phyloP scores from a whole-genome alignment of 2,797 vertebrate genomes.

The Crenuchus spilurus region DNA sequence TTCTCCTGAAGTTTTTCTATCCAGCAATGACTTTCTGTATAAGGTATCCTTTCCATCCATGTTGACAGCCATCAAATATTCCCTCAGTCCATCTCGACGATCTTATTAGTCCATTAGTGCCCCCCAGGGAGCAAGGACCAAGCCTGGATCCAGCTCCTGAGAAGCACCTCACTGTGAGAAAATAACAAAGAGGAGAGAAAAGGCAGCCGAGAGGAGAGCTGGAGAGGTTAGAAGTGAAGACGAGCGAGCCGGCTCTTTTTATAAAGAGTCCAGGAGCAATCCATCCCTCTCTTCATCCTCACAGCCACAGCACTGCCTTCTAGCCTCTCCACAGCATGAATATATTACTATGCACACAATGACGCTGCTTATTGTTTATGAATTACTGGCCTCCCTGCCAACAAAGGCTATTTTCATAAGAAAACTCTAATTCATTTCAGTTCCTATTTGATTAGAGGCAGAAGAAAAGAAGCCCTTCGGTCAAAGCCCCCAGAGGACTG shows the following conservation, averaged over 20 bases:
- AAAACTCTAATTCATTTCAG: constrained; percentile 92
- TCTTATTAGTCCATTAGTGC: constrained; percentile 42
- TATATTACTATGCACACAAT: constrained; percentile 93
- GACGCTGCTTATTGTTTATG: constrained; percentile 92
- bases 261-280: constrained; percentile 55
- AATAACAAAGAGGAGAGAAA: neutral
- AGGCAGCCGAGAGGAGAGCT: neutral
- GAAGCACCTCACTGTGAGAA: constrained; percentile 23
- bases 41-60: neutral
- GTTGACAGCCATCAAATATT: constrained; percentile 37
- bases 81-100: constrained; percentile 17
- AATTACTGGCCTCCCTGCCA: constrained; percentile 90
- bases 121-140: constrained; percentile 12
- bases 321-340: constrained; percentile 86
- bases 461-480: constrained; percentile 87
- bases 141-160: constrained; percentile 24
- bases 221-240: constrained; percentile 39
- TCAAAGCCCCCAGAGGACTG: constrained; percentile 88
- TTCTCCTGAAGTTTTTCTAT: neutral
- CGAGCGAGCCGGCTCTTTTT: constrained; percentile 48
- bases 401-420: constrained; percentile 95
- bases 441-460: constrained; percentile 93
- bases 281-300: constrained; percentile 55
- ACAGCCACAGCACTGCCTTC: constrained; percentile 59
- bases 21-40: too few relatives aligned